Percentiles rank a stretch among this genome's conserved stretches.
Evolutionary conservation across 2,113 vertebrate genomes (phyloP).

Genomic region (Erpornis zantholeuca): DNA sequence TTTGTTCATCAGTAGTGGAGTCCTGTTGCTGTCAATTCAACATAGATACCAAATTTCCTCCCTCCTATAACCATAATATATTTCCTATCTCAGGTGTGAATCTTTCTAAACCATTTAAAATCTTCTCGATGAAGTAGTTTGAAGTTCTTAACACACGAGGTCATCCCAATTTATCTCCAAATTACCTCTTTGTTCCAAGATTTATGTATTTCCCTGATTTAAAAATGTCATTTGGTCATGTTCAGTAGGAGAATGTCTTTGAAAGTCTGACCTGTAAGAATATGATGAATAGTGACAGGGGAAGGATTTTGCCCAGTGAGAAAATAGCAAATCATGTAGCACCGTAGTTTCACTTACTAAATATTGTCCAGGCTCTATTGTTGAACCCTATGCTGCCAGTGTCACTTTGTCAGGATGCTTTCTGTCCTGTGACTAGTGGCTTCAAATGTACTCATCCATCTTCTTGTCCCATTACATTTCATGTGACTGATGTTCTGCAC

Average conservation of each 20-base stretch:
- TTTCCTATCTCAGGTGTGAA: not conserved
- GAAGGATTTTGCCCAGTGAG: conserved; percentile 63
- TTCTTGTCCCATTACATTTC: conserved; percentile 88
- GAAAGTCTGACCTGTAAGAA: conserved; percentile 41
- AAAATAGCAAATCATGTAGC: conserved; percentile 53
- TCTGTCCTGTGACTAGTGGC: conserved; percentile 78
- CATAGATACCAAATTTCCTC: not conserved
- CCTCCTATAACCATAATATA: not conserved
- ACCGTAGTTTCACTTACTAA: conserved; percentile 62
- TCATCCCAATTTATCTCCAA: conserved; percentile 29
- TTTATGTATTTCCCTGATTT: conserved; percentile 58
- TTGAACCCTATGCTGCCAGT: conserved; percentile 59
- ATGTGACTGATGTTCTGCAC: conserved; percentile 89
- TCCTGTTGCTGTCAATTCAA: not conserved
- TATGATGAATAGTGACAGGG: conserved; percentile 58
- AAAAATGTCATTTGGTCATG: conserved; percentile 43
- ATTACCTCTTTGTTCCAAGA: conserved; percentile 11
- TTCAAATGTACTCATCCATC: conserved; percentile 90
- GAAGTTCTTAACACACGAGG: conserved; percentile 20
- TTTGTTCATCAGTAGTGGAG: not conserved
- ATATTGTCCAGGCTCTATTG: conserved; percentile 62
- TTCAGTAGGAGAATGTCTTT: conserved; percentile 52
- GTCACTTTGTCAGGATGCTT: conserved; percentile 80
- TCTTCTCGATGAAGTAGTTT: not conserved
- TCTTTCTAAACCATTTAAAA: not conserved